Evolutionary conservation across 2,113 vertebrate genomes (phyloP).

Genomic region (Cyanocitta stelleri): DNA sequence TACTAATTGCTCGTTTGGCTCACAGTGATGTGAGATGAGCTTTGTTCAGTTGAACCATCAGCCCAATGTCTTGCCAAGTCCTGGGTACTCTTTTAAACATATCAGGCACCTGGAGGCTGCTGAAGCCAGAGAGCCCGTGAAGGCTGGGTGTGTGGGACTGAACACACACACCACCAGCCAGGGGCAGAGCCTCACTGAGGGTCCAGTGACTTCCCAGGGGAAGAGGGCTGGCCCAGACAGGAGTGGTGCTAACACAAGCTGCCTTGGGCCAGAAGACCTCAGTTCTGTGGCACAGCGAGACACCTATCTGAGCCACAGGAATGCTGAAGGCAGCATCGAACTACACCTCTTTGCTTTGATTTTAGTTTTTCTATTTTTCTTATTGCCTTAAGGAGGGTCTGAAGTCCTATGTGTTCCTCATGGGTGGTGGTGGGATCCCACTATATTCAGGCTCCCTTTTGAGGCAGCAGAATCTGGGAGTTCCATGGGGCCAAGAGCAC

Average conservation of each 20-base stretch:
- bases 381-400: background rate
- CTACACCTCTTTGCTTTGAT: background rate
- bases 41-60: background rate
- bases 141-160: background rate
- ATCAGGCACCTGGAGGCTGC: background rate
- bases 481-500: background rate
- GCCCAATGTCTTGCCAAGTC: background rate
- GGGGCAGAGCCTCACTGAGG: accelerated
- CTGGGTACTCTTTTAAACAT: background rate
- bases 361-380: background rate
- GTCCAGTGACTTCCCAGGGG: background rate
- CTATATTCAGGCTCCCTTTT: background rate
- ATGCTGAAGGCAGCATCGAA: background rate
- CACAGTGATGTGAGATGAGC: background rate
- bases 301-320: background rate
- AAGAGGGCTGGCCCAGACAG: background rate
- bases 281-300: accelerated
- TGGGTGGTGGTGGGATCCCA: too few relatives aligned
- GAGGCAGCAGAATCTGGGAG: background rate
- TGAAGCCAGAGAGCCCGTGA: background rate
- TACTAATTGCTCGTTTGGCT: background rate
- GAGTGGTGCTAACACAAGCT: background rate
- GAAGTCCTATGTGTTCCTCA: background rate
- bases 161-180: background rate
- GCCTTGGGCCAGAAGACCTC: background rate